Percentiles rank a stretch among this genome's conserved stretches.
phyloP scores from a whole-genome alignment of 2,888 invertebrate species.

The Carpatolechia fugitivella region DNA sequence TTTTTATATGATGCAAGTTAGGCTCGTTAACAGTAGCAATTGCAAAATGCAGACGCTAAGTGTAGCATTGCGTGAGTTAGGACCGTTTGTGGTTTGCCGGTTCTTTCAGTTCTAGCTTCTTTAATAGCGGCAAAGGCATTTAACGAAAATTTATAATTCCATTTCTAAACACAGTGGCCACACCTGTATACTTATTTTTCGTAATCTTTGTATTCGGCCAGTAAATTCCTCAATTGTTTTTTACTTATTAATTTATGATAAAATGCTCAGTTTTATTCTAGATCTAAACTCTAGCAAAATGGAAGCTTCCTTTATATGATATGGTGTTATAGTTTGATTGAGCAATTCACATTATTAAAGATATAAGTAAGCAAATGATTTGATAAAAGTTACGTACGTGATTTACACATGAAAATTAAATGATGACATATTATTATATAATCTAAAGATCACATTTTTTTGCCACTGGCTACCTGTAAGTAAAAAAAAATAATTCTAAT shows the following conservation, averaged over 20 bases:
- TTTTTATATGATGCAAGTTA: too few species aligned
- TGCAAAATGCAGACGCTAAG: too few species aligned
- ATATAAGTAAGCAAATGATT: not conserved
- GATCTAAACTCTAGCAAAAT: conserved; percentile 44
- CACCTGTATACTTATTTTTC: not conserved
- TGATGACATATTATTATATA: not conserved
- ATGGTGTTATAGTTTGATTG: conserved; percentile 49
- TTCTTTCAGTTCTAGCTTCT: not conserved
- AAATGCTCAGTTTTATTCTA: conserved; percentile 14
- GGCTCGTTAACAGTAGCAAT: too few species aligned
- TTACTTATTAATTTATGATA: conserved; percentile 4
- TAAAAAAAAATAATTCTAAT: not conserved
- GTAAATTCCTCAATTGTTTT: not conserved
- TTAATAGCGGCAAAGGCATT: not conserved
- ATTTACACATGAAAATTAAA: not conserved
- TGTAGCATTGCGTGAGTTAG: not conserved
- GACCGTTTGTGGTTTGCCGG: not conserved
- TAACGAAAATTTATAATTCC: not conserved
- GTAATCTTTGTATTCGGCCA: not conserved
- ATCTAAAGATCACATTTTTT: not conserved
- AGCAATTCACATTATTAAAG: conserved; percentile 35
- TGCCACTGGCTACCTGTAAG: not conserved
- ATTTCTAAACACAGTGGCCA: not conserved
- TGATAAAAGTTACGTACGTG: not conserved
- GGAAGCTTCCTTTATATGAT: conserved; percentile 48